Conservation (phyloP, 2,113 vertebrate species). For the Microtus richardsoni region DNA sequence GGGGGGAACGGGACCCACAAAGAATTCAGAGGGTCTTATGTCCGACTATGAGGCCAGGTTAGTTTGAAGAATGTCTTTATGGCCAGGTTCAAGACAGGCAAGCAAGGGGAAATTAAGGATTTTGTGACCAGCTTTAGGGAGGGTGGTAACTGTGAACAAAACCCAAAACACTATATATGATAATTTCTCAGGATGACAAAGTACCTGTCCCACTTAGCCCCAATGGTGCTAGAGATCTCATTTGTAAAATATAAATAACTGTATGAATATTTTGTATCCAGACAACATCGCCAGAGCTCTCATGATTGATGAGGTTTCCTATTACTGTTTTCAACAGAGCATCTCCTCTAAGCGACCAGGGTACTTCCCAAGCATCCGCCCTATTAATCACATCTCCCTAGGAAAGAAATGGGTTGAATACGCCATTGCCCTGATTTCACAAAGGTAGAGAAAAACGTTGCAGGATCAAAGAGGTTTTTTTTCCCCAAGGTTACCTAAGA, state of each 20-base stretch:
- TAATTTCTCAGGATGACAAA: not conserved
- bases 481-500: slow-evolving; percentile 36
- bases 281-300: not conserved
- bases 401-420: slow-evolving; percentile 30
- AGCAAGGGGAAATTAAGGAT: not conserved
- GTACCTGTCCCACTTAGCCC: not conserved
- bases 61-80: not conserved
- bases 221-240: not conserved
- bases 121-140: not conserved
- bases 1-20: not conserved
- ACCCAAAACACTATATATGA: not conserved
- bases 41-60: not conserved
- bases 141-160: not conserved
- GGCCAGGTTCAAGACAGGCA: not conserved
- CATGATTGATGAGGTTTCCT: slow-evolving; percentile 24
- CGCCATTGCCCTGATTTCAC: slow-evolving; percentile 37
- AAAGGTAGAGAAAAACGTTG: not conserved
- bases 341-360: slow-evolving; percentile 7
- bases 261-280: not conserved
- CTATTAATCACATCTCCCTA: slow-evolving; percentile 26
- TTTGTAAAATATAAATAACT: slow-evolving; percentile 39
- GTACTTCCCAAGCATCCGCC: not conserved
- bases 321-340: not conserved
- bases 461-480: slow-evolving; percentile 17
- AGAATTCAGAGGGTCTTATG: not conserved